Conservation (phyloP, 2,797 vertebrate genomes). For the Melanotaenia pygmaea region DNA sequence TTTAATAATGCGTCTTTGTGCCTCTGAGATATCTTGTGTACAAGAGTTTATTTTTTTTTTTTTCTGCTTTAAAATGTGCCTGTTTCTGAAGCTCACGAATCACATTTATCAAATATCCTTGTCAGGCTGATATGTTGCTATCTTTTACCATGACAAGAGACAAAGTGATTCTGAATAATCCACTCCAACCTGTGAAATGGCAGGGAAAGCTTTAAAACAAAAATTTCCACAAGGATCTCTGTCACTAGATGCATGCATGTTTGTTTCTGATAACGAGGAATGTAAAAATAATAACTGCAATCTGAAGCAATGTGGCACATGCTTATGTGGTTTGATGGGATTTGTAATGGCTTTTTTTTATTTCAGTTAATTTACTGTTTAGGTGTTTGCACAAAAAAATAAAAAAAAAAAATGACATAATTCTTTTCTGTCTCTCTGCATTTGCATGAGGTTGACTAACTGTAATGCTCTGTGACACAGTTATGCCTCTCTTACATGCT, state of each 20-base stretch:
- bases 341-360: conserved; percentile 35
- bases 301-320: conserved; percentile 27
- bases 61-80: conserved; percentile 17
- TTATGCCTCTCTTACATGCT: not conserved
- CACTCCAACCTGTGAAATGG: conserved; percentile 51
- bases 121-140: conserved; percentile 26
- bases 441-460: conserved; percentile 17
- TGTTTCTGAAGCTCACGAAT: conserved; percentile 35
- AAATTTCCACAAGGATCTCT: conserved; percentile 17
- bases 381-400: conserved; percentile 6
- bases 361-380: conserved; percentile 38
- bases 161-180: conserved; percentile 54
- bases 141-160: conserved; percentile 34
- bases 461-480: not conserved
- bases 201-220: conserved; percentile 27
- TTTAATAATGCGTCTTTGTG: conserved; percentile 76
- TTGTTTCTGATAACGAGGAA: conserved; percentile 53
- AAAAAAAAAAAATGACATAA: conserved; percentile 8
- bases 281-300: conserved; percentile 39
- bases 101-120: conserved; percentile 27
- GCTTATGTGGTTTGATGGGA: conserved; percentile 44
- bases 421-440: not conserved
- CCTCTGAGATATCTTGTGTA: conserved; percentile 49
- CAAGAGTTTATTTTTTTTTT: not conserved
- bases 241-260: conserved; percentile 32